Conservation (phyloP, 2,797 vertebrate species). For the Lutjanus campechanus region DNA sequence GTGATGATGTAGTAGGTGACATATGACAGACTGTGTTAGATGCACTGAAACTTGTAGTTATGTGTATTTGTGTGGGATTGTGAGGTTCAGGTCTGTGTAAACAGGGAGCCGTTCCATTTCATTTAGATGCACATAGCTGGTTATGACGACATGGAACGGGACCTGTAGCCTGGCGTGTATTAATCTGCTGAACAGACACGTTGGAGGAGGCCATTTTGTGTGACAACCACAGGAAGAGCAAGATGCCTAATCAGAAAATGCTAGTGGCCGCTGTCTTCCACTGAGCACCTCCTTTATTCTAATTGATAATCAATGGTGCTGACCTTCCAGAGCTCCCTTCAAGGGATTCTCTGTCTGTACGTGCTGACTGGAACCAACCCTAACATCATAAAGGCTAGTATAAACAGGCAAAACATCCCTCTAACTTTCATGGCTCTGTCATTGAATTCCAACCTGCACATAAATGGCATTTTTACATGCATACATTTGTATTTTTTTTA, state of each 20-base stretch:
- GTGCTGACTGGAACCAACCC: conserved; percentile 53
- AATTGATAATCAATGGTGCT: conserved; percentile 81
- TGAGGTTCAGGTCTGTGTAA: conserved; percentile 67
- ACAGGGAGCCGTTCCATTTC: conserved; percentile 49
- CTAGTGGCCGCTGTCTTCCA: conserved; percentile 52
- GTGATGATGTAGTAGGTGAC: conserved; percentile 64
- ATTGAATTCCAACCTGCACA: conserved; percentile 26
- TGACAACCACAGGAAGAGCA: conserved; percentile 82
- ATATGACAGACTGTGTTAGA: conserved; percentile 70
- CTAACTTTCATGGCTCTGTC: conserved; percentile 4
- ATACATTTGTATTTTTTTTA: conserved; percentile 19
- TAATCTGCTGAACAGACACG: conserved; percentile 63
- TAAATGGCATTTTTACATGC: conserved; percentile 13
- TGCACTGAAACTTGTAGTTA: conserved; percentile 79
- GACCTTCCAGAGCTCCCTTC: conserved; percentile 63
- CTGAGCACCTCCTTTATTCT: conserved; percentile 62
- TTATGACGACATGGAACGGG: conserved; percentile 54
- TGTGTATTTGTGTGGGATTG: conserved; percentile 65
- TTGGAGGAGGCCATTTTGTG: conserved; percentile 80
- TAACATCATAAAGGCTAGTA: conserved; percentile 19
- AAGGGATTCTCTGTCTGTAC: conserved; percentile 21
- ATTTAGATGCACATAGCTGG: conserved; percentile 10
- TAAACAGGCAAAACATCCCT: conserved; percentile 32
- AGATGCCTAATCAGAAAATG: conserved; percentile 58
- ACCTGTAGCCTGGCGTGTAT: conserved; percentile 59